Percentiles rank a stretch among this genome's conserved stretches.
Conservation (phyloP, 2,797 vertebrate species). For the Platyrinchus mystaceus region DNA sequence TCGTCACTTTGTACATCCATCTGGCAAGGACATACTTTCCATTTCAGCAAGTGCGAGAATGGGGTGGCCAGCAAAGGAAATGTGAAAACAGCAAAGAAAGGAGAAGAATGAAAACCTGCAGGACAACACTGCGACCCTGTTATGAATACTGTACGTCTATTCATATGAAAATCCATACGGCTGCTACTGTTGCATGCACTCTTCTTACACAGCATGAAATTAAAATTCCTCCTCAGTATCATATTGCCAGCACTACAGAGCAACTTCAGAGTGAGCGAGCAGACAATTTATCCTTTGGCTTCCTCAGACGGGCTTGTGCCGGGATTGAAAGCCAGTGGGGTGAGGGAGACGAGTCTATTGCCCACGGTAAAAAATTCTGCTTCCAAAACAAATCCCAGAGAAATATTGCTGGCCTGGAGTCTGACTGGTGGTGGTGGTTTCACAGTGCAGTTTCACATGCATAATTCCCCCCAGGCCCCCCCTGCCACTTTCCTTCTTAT, state of each 20-base stretch:
- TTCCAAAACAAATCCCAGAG: conserved; percentile 60
- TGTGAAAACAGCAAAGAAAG: conserved; percentile 19
- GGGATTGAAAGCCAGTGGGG: conserved; percentile 57
- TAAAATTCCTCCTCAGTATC: conserved; percentile 69
- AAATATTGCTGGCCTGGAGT: conserved; percentile 43
- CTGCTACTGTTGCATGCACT: conserved; percentile 59
- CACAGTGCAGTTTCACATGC: conserved; percentile 54
- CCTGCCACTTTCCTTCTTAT: conserved; percentile 57
- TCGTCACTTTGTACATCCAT: conserved; percentile 21
- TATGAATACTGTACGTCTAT: conserved; percentile 49
- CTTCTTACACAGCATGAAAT: conserved; percentile 71
- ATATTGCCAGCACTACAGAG: conserved; percentile 44
- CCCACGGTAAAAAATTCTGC: conserved; percentile 55
- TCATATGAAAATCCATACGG: conserved; percentile 70
- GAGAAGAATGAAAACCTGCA: conserved; percentile 57
- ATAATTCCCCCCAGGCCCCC: conserved; percentile 30
- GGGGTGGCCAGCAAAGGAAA: conserved; percentile 36
- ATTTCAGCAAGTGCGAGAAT: conserved; percentile 39
- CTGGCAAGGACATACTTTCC: conserved; percentile 59
- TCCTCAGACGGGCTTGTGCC: neutral
- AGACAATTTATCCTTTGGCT: conserved; percentile 67
- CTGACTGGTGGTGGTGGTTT: conserved; percentile 37
- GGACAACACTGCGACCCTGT: conserved; percentile 53
- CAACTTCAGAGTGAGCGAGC: conserved; percentile 29
- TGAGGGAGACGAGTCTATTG: conserved; percentile 58